These are phyloP conservation scores for Perca flavescens DNA, from an alignment of 2,113 vertebrate species.

Conservation along the genomic window DNA sequence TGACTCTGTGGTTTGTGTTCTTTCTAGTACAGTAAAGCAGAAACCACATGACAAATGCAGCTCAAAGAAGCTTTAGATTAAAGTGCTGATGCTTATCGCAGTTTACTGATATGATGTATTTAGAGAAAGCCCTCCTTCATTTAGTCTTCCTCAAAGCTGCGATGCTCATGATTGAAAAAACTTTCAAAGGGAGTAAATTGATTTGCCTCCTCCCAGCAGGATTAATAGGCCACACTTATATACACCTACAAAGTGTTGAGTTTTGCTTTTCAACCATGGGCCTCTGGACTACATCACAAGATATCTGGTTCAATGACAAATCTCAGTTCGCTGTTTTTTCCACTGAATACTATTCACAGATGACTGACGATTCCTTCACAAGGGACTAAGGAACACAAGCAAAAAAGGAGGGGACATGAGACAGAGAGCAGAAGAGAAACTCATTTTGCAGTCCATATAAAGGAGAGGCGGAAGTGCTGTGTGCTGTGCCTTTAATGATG, in stretches of 20 bases:
- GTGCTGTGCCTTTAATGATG: constrained; percentile 62
- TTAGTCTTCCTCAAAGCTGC: constrained; percentile 46
- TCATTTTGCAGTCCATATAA: constrained; percentile 56
- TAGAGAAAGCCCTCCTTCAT: constrained; percentile 48
- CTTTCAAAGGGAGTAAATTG: constrained; percentile 67
- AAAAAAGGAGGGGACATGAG: constrained; percentile 28
- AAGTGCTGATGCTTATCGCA: constrained; percentile 57
- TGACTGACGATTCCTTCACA: constrained; percentile 39
- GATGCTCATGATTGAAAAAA: constrained; percentile 68
- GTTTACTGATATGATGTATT: constrained; percentile 62
- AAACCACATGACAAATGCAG: constrained; percentile 56
- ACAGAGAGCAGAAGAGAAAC: constrained; percentile 38
- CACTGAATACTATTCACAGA: constrained; percentile 42
- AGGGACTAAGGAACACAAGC: constrained; percentile 22
- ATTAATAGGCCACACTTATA: constrained; percentile 63
- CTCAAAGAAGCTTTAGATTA: constrained; percentile 60
- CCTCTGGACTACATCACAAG: constrained; percentile 29
- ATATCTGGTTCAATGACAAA: constrained; percentile 54
- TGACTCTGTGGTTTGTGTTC: constrained; percentile 31
- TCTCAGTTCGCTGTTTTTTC: constrained; percentile 34
- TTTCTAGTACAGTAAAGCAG: constrained; percentile 48
- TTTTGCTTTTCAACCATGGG: constrained; percentile 22
- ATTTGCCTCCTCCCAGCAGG: constrained; percentile 56
- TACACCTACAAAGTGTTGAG: constrained; percentile 31
- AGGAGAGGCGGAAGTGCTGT: constrained; percentile 59